Conservation (phyloP, 2,113 vertebrate genomes). For the Tupaia tana region DNA sequence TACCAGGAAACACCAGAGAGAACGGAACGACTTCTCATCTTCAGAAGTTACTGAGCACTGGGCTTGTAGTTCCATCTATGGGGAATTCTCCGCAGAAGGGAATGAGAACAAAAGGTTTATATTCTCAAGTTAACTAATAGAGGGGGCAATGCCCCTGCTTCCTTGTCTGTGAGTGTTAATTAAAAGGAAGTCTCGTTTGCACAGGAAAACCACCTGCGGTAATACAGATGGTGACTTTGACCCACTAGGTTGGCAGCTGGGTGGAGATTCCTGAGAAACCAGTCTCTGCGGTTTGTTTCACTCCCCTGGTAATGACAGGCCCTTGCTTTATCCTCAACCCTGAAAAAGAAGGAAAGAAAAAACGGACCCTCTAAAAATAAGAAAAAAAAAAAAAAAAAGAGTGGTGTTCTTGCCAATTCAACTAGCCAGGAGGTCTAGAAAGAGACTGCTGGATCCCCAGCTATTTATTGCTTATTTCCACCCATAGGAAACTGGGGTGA, state of each 20-base stretch:
- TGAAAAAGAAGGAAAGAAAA: conserved; percentile 85
- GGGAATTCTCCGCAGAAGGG: not conserved
- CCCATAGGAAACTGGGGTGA: conserved; percentile 86
- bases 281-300: conserved; percentile 90
- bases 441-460: conserved; percentile 88
- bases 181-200: conserved; percentile 84
- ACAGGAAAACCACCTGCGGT: conserved; percentile 82
- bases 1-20: conserved; percentile 16
- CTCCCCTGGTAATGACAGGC: conserved; percentile 92
- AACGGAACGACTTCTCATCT: not conserved
- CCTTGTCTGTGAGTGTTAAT: conserved; percentile 45
- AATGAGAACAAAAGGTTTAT: not conserved
- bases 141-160: not conserved
- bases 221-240: conserved; percentile 81
- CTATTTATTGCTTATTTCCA: conserved; percentile 90
- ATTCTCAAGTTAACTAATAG: not conserved
- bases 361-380: conserved; percentile 88
- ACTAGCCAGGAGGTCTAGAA: conserved; percentile 87
- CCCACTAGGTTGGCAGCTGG: conserved; percentile 81
- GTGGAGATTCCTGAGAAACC: conserved; percentile 82
- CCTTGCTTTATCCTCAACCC: conserved; percentile 78
- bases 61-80: not conserved
- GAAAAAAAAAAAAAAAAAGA: conserved; percentile 78
- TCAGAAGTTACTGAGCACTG: not conserved
- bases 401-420: conserved; percentile 88